Evolutionary conservation across 2,797 vertebrate species (phyloP).

Genomic region (Lophius americanus): DNA sequence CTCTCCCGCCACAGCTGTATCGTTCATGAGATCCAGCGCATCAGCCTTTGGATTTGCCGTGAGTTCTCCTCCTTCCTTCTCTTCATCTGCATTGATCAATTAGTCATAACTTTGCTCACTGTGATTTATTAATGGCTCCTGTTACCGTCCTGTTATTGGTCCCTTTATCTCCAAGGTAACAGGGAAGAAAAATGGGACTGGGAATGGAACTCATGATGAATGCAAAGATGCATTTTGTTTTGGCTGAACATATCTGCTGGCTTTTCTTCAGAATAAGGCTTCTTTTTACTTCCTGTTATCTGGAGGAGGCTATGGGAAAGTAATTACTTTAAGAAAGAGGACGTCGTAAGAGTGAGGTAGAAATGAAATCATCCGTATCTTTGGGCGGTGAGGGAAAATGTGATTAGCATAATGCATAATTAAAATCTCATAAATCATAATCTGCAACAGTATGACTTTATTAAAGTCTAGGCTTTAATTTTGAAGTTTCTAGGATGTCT

Average conservation of each 20-base stretch:
- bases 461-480: constrained; percentile 46
- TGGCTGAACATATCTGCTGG: constrained; percentile 11
- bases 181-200: constrained; percentile 35
- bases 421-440: constrained; percentile 38
- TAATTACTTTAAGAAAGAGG: constrained; percentile 10
- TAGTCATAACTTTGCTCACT: constrained; percentile 56
- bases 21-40: constrained; percentile 97
- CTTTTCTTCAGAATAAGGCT: constrained; percentile 4
- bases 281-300: constrained; percentile 5
- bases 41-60: constrained; percentile 99
- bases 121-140: constrained; percentile 63
- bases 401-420: constrained; percentile 46
- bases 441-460: constrained; percentile 33
- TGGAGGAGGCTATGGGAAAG: constrained; percentile 14
- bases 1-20: constrained; percentile 87
- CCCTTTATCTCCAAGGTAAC: constrained; percentile 71
- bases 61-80: constrained; percentile 80
- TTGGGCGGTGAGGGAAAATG: constrained; percentile 15
- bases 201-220: constrained; percentile 11
- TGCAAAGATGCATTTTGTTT: constrained; percentile 27
- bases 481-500: constrained; percentile 16
- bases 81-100: constrained; percentile 65
- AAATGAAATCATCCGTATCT: constrained; percentile 31
- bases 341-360: constrained; percentile 19
- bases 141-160: constrained; percentile 51